These are phyloP conservation scores for Morone chrysops DNA, from an alignment of 2,113 vertebrate genomes.

Conservation along the genomic window DNA sequence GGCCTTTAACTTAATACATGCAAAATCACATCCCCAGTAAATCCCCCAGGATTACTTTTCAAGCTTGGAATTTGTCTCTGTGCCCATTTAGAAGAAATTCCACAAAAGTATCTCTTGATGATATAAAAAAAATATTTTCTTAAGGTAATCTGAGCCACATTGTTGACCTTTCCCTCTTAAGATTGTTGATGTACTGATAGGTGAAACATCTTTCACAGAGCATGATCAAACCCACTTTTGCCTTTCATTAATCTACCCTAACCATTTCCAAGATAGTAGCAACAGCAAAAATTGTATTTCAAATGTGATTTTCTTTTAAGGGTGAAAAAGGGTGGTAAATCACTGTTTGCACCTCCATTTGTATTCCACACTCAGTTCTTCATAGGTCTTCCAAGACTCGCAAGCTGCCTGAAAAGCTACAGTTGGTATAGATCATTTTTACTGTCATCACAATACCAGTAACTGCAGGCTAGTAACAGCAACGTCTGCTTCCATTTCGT, in stretches of 20 bases:
- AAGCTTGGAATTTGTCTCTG: neutral
- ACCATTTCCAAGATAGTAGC: neutral
- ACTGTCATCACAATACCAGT: slow-evolving; percentile 62
- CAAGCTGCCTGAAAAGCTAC: slow-evolving; percentile 59
- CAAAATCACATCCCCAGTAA: neutral
- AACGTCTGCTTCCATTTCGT: slow-evolving; percentile 49
- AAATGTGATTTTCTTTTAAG: slow-evolving; percentile 36
- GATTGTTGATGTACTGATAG: neutral
- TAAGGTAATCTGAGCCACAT: neutral
- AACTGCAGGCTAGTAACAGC: slow-evolving; percentile 55
- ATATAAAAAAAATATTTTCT: neutral
- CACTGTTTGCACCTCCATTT: slow-evolving; percentile 5
- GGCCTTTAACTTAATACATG: neutral
- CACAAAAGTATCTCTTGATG: neutral
- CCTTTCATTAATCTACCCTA: neutral
- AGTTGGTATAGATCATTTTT: slow-evolving; percentile 64
- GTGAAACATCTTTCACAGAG: neutral
- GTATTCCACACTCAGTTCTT: slow-evolving; percentile 33
- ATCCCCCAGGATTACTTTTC: neutral
- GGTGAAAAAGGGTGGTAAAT: slow-evolving; percentile 22
- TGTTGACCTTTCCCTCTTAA: neutral
- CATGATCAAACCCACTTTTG: slow-evolving; percentile 10
- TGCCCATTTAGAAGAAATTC: neutral
- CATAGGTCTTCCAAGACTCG: slow-evolving; percentile 45
- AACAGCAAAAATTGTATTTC: slow-evolving; percentile 23